phyloP scores from a whole-genome alignment of 2,797 vertebrate species.

The Glossophaga mutica region DNA sequence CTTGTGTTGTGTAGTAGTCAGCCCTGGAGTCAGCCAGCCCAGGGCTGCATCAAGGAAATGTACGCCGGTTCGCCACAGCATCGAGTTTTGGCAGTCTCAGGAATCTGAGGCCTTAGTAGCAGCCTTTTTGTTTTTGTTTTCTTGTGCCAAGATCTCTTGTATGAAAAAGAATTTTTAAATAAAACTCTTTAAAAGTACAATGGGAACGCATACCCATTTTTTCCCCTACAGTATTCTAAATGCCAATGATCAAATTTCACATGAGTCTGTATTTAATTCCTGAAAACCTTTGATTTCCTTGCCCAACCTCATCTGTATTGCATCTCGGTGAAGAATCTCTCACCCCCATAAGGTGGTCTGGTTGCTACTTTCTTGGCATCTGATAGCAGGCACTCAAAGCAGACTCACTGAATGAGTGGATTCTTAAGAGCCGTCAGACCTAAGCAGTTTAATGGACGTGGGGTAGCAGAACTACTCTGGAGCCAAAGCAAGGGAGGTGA shows the following conservation, averaged over 20 bases:
- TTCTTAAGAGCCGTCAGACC: neutral
- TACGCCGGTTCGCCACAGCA: too few relatives aligned
- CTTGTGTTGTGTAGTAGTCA: neutral
- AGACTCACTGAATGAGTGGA: neutral
- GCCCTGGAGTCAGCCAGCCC: neutral
- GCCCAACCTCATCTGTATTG: neutral
- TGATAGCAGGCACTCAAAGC: neutral
- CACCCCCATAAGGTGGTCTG: neutral
- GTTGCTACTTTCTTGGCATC: neutral
- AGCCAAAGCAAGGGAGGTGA: neutral
- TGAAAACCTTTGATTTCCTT: neutral
- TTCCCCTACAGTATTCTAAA: neutral
- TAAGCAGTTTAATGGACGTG: neutral
- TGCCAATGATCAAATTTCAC: neutral
- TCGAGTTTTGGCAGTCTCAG: neutral
- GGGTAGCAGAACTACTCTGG: neutral
- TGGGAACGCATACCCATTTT: neutral
- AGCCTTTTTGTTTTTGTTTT: too few relatives aligned
- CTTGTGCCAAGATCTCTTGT: constrained; percentile 23
- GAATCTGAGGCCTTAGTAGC: neutral
- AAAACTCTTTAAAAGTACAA: neutral
- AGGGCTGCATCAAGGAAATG: neutral
- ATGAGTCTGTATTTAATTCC: neutral
- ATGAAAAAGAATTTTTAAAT: neutral
- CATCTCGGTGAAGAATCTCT: neutral